Evolutionary conservation across 2,113 vertebrate species (phyloP), one percentile per base, ranked within the genome.

Genomic region (Chlorocebus sabaeus): DNA sequence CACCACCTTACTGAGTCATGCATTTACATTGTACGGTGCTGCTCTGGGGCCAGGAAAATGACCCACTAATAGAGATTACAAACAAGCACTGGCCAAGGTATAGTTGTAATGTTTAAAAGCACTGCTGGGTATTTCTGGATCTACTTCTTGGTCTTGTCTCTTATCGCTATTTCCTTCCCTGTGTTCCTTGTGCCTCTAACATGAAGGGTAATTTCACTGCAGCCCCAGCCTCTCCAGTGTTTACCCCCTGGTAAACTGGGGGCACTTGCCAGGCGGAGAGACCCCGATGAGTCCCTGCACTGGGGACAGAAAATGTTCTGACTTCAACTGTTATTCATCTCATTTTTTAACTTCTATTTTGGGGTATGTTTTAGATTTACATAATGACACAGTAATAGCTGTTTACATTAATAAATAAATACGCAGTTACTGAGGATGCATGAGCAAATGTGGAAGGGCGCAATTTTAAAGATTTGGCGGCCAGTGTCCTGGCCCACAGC

Each of bases 251-350:
- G 73, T 45, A 48, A 70, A 9, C n/a, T 35, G 67, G 40, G 35
- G n/a, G 3, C 10, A 1, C 35, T 61, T 30, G 18, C 43, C 18
- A 3, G 32, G n/a, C 1, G 4, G 1, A 14, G 3, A 38, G 35
- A 17, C 80, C 3, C 3, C 1, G 5, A 30, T 43, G 59, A 50
- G 17, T 68, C 68, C 4, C 68, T 38, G 22, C 1, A 1, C 7
- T 8, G 45, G 76, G 30, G 11, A 50, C 82, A 57, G 64, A 92
- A 80, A 22, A 89, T 89, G 32, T 14, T 81, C 20, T 57, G 16
- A 61, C n/a, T 73, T 79, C 2, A 0, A 20, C 67, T 35, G 57
- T 43, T 45, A 16, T 45, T 61, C 32, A 30, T 38, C 50, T 59
- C 27, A 25, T n/a, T 43, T 84, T 25, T 40, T 30, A 75, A 50